phyloP scores from a whole-genome alignment of 2,888 invertebrate species.

The Willowsia nigromaculata region DNA sequence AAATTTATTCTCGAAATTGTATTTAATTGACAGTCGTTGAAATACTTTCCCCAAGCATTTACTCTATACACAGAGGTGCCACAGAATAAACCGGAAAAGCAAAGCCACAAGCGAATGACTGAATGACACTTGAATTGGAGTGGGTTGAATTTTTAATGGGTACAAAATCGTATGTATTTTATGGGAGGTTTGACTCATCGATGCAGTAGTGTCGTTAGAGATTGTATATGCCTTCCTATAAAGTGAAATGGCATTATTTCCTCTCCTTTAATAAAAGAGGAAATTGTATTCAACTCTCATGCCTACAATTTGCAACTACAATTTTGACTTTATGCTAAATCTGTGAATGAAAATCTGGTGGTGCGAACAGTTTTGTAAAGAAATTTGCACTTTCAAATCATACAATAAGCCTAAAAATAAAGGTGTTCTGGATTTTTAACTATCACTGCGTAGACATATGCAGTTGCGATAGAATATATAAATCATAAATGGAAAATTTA shows the following conservation, averaged over 20 bases:
- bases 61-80: background rate
- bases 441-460: too few relatives aligned
- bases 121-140: background rate
- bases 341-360: background rate
- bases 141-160: background rate
- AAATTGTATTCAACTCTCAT: background rate
- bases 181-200: background rate
- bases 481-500: background rate
- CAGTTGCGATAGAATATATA: background rate
- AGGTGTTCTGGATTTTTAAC: background rate
- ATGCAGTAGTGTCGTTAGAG: background rate
- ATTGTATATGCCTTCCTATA: too few relatives aligned
- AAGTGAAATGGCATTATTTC: background rate
- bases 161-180: background rate
- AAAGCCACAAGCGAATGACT: background rate
- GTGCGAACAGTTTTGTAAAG: background rate
- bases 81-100: background rate
- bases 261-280: background rate
- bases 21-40: conserved; percentile 15
- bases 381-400: too few relatives aligned
- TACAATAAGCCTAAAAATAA: too few relatives aligned
- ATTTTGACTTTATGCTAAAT: background rate
- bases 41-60: background rate
- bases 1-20: background rate
- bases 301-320: background rate